These are phyloP conservation scores for Anser cygnoides DNA, from an alignment of 2,113 vertebrate species.

Conservation along the genomic window DNA sequence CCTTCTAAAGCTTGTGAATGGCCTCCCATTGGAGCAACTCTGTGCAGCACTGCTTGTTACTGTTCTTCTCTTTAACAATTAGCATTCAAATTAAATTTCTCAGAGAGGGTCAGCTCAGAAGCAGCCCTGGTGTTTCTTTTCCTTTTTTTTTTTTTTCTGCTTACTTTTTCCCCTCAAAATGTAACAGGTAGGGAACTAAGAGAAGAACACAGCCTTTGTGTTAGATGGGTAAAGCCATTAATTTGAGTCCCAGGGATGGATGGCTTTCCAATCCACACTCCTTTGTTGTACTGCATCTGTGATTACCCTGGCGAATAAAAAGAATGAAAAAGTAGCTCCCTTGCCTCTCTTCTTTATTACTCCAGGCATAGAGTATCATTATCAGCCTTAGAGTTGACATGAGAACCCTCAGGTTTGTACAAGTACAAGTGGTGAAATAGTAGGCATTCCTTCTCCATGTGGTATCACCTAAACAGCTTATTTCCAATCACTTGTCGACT, in stretches of 20 bases:
- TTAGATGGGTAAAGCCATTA: slow-evolving; percentile 28
- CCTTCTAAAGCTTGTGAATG: not conserved
- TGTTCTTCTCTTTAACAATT: not conserved
- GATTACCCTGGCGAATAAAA: slow-evolving; percentile 57
- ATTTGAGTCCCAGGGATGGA: slow-evolving; percentile 41
- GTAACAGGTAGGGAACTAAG: not conserved
- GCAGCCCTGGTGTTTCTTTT: not conserved
- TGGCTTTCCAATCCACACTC: slow-evolving; percentile 36
- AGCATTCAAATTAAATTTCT: slow-evolving; percentile 7
- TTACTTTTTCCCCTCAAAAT: not conserved
- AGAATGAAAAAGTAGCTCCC: slow-evolving; percentile 40
- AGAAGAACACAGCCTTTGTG: slow-evolving; percentile 32
- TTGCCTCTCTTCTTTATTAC: slow-evolving; percentile 23
- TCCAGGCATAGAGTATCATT: slow-evolving; percentile 36
- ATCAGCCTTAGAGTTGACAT: slow-evolving; percentile 37
- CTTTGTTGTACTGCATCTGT: slow-evolving; percentile 39
- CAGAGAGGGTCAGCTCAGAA: not conserved
- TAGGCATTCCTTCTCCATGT: not conserved
- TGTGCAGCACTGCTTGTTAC: not conserved
- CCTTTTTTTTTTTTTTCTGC: not conserved
- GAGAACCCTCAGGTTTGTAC: not conserved
- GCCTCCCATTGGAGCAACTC: not conserved
- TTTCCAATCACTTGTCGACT: not conserved
- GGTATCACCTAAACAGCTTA: not conserved
- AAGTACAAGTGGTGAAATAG: slow-evolving; percentile 25